phyloP scores from a whole-genome alignment of 2,797 vertebrate species.

The Tolypeutes matacus region DNA sequence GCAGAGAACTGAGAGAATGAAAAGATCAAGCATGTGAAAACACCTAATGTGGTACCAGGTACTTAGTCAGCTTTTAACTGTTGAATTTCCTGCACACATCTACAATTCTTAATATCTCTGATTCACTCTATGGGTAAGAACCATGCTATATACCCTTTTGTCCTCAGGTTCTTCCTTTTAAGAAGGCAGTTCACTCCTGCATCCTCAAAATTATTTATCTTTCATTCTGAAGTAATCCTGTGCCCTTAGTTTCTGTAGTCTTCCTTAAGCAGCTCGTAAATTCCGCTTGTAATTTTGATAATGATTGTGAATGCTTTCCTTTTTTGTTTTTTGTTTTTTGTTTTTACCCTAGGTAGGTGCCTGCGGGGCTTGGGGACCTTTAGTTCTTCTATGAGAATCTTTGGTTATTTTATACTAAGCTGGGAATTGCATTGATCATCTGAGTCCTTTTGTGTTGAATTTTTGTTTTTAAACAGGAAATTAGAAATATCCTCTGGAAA shows the following conservation, averaged over 20 bases:
- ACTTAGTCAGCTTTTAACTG: neutral
- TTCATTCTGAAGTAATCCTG: neutral
- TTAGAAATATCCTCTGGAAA: slow-evolving; percentile 95
- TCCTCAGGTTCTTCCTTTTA: neutral
- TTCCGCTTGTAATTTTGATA: slow-evolving; percentile 26
- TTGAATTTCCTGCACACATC: neutral
- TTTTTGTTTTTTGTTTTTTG: neutral
- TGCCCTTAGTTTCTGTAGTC: slow-evolving; percentile 3
- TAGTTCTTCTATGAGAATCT: slow-evolving; percentile 36
- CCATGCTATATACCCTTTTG: neutral
- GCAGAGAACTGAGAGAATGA: neutral
- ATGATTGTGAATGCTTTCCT: neutral
- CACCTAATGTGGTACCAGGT: neutral
- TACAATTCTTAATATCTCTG: neutral
- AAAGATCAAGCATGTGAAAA: neutral
- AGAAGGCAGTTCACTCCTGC: neutral
- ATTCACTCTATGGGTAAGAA: neutral
- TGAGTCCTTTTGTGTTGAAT: slow-evolving; percentile 44
- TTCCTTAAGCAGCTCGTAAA: neutral
- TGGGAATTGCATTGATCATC: slow-evolving; percentile 30
- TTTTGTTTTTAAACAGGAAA: slow-evolving; percentile 90
- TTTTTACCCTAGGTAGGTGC: neutral
- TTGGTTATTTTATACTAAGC: slow-evolving; percentile 56
- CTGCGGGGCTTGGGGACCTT: neutral
- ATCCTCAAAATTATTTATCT: neutral